These are phyloP conservation scores for Plagiodera versicolora DNA, from an alignment of 2,888 invertebrate species.

Conservation along the genomic window DNA sequence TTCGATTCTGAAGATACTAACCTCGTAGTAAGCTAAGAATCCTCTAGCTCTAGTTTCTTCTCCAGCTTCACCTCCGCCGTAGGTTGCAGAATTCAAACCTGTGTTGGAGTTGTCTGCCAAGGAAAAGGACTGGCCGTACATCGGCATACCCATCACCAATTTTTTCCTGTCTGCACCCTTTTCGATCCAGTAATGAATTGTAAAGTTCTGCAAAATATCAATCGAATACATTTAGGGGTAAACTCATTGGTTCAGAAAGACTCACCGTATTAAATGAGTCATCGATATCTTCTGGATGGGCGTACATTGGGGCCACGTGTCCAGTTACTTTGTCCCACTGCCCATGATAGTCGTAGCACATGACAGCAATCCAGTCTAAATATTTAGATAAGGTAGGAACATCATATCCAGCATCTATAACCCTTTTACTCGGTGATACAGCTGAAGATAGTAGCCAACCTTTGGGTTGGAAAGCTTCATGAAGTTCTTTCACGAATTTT, in stretches of 20 bases:
- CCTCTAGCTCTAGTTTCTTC: slow-evolving; percentile 86
- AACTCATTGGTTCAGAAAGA: slow-evolving; percentile 28
- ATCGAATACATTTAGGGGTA: slow-evolving; percentile 4
- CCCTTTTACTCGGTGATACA: slow-evolving; percentile 81
- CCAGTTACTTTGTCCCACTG: slow-evolving; percentile 92
- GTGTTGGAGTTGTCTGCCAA: slow-evolving; percentile 67
- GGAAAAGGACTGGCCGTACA: slow-evolving; percentile 89
- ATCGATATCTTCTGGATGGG: slow-evolving; percentile 72
- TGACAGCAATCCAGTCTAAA: slow-evolving; percentile 88
- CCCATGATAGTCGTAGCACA: slow-evolving; percentile 91
- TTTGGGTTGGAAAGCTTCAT: slow-evolving; percentile 69
- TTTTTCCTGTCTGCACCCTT: slow-evolving; percentile 79
- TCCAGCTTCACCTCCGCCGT: slow-evolving; percentile 87
- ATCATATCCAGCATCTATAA: slow-evolving; percentile 84
- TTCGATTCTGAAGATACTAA: slow-evolving; percentile 42
- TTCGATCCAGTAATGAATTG: slow-evolving; percentile 84
- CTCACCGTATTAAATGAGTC: slow-evolving; percentile 76
- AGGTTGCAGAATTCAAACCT: slow-evolving; percentile 75
- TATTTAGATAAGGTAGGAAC: slow-evolving; percentile 73
- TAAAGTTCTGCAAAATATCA: slow-evolving; percentile 70
- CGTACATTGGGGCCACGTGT: slow-evolving; percentile 86
- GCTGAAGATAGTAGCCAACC: slow-evolving; percentile 78
- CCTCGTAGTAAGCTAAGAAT: slow-evolving; percentile 87
- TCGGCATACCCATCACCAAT: slow-evolving; percentile 82
- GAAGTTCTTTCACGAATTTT: slow-evolving; percentile 73